Base-by-base conservation (phyloP, 2,797 vertebrate genomes). In the Falco novaeseelandiae region DNA sequence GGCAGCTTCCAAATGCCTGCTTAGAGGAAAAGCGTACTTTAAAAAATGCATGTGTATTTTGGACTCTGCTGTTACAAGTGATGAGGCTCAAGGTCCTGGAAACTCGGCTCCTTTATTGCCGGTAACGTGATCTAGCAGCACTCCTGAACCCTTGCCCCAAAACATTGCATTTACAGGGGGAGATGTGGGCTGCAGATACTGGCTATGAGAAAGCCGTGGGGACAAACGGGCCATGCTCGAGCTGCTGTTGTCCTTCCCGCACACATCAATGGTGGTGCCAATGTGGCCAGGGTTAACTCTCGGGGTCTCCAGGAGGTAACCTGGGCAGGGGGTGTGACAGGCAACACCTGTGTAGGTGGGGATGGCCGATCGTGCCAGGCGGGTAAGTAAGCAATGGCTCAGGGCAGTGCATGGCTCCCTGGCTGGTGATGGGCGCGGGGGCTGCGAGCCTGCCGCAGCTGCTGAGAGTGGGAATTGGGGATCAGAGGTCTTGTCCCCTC, bases 211-310 rank as follows among this genome's bases (percentile, higher is more conserved):
- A 55, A 36, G 44, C 1, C 42, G 10, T 46, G 72, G 74, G 44
- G 30, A 40, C 13, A 22, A 52, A 16, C 11, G 21, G 0, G 2
- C 1, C 0, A 0, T 42, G 55, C 30, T 88, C 70, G 63, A 42
- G 9, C 38, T 34, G 25, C 2, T 65, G 36, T 1, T 25, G 3
- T 3, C 14, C 63, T 58, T 76, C 22, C 58, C 5, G 3, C 13
- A 6, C 4, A 3, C 11, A 18, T 57, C 17, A 3, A 46, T 16
- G 55, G 12, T 2, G 14, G 42, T 21, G 65, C 26, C 42, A 20
- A 13, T 12, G 23, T 51, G 73, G 21, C 12, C 72, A 10, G 29
- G 62, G 32, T 2, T 32, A 51, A 34, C 49, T 30, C 54, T 5
- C 27, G 21, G n/a, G 4, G 8, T 70, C n/a, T 61, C n/a, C 13